Conservation (phyloP, 2,888 invertebrate genomes). For the Chironomus riparius region DNA sequence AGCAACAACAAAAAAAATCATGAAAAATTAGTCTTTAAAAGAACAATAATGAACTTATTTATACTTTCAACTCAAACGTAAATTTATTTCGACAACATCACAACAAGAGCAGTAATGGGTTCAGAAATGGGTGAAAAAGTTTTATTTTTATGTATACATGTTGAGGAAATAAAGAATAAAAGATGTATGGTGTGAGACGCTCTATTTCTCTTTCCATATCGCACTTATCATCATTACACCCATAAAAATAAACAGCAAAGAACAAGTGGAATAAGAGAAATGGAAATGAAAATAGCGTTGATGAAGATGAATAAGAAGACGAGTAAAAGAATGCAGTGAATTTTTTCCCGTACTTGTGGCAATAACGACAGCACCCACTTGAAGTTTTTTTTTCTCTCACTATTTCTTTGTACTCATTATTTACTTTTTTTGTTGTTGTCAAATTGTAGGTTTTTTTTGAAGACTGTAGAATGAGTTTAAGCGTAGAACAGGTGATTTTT, state of each 20-base stretch:
- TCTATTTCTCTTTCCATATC: background rate
- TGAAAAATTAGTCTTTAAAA: conserved; percentile 25
- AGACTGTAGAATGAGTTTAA: background rate
- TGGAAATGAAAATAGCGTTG: background rate
- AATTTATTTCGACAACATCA: conserved; percentile 19
- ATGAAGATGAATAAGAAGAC: background rate
- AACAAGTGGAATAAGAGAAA: background rate
- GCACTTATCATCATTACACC: background rate
- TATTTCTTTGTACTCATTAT: background rate
- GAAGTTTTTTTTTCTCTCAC: background rate
- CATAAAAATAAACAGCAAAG: background rate
- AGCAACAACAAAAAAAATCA: background rate
- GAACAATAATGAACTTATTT: conserved; percentile 26
- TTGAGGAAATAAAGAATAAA: background rate
- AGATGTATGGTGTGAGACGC: background rate
- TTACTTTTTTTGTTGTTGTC: conserved; percentile 23
- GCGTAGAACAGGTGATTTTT: background rate
- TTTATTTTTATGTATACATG: no score
- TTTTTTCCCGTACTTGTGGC: background rate
- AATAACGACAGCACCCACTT: background rate
- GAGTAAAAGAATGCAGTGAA: background rate
- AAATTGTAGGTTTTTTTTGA: conserved; percentile 5
- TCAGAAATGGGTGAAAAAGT: background rate
- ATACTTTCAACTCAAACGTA: conserved; percentile 22
- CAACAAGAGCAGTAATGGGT: background rate